A percentile compares a stretch with the other conserved stretches of the same genome.
Evolutionary conservation across 1,140 invertebrate genomes (phyloP).

Genomic region (Lanistes nyassanus): DNA sequence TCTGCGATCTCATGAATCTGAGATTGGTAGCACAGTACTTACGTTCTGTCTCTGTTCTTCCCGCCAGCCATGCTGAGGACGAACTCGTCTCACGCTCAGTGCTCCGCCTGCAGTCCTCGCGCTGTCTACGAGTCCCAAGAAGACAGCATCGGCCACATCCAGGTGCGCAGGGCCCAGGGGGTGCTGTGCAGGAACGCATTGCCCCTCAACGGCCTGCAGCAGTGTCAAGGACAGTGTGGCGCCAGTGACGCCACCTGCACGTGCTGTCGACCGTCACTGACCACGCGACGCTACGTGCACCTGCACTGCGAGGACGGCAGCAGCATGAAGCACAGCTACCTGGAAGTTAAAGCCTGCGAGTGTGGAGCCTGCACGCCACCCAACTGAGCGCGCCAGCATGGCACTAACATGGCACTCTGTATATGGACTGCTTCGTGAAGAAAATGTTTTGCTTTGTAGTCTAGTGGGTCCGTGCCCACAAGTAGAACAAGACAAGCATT

Average conservation of each 20-base stretch:
- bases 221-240: conserved; percentile 42
- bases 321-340: conserved; percentile 35
- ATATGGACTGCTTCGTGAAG: neutral
- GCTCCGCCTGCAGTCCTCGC: conserved; percentile 33
- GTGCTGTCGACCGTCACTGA: conserved; percentile 41
- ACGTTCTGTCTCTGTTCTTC: neutral
- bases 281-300: conserved; percentile 21
- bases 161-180: conserved; percentile 21
- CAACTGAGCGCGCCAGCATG: conserved; percentile 8
- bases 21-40: neutral
- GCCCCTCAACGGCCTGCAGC: conserved; percentile 37
- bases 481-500: no score
- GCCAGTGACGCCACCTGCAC: conserved; percentile 38
- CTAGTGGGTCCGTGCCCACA: no score
- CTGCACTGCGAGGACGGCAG: conserved; percentile 37
- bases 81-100: conserved; percentile 26
- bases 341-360: conserved; percentile 38
- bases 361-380: conserved; percentile 35
- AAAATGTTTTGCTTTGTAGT: neutral
- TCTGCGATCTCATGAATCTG: neutral
- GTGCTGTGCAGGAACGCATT: conserved; percentile 34
- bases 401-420: neutral
- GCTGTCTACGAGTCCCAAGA: conserved; percentile 30
- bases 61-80: conserved; percentile 10
- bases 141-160: conserved; percentile 40